These are phyloP conservation scores for Motacilla alba DNA, from an alignment of 2,113 vertebrate genomes.

Conservation along the genomic window DNA sequence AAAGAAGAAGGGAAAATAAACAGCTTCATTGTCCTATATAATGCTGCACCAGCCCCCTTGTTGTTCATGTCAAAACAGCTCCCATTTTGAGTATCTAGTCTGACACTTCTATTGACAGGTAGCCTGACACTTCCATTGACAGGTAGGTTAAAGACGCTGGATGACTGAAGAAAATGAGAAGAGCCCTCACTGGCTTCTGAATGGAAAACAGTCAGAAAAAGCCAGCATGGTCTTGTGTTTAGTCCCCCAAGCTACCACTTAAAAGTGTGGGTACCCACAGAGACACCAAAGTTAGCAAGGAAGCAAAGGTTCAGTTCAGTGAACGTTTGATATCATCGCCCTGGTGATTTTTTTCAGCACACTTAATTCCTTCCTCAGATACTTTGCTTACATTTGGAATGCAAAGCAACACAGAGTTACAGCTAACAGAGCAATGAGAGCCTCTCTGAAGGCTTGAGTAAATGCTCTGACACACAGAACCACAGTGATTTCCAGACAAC, in stretches of 20 bases:
- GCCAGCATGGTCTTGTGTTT: not conserved
- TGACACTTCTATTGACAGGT: not conserved
- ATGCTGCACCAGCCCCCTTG: not conserved
- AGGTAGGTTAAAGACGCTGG: not conserved
- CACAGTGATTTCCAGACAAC: not conserved
- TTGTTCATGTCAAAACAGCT: not conserved
- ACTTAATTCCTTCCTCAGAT: not conserved
- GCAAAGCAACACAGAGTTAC: not conserved
- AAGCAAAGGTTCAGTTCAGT: not conserved
- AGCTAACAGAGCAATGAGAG: not conserved
- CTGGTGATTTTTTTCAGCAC: not conserved
- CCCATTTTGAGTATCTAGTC: not conserved
- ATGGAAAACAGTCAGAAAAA: not conserved
- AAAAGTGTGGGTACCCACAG: not conserved
- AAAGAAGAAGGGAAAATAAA: not conserved
- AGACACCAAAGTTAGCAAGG: not conserved
- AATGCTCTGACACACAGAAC: not conserved
- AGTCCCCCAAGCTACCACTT: not conserved
- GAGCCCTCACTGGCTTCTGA: not conserved
- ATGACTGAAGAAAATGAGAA: not conserved
- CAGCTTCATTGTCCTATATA: not conserved
- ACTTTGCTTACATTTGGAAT: not conserved
- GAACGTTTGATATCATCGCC: not conserved
- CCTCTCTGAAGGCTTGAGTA: slow-evolving; percentile 20
- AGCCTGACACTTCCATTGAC: not conserved